phyloP scores from a whole-genome alignment of 2,113 vertebrate genomes.

The Delphinapterus leucas region DNA sequence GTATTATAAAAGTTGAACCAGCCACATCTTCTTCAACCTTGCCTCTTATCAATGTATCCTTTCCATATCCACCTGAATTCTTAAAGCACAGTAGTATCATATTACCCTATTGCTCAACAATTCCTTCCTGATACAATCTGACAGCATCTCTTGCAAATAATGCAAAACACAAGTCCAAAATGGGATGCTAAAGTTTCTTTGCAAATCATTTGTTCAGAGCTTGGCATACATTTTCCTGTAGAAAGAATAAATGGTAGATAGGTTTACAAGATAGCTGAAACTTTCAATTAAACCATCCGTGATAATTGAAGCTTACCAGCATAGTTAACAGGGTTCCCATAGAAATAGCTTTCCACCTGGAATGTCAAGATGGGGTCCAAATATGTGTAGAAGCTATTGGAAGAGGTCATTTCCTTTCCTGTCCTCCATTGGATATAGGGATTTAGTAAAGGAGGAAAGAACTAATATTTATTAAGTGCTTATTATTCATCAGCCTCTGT shows the following conservation, averaged over 20 bases:
- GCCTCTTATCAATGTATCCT: neutral
- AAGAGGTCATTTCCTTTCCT: neutral
- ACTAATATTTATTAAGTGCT: neutral
- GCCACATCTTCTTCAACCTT: neutral
- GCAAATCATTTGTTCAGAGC: constrained; percentile 19
- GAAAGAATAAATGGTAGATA: neutral
- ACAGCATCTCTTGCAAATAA: constrained; percentile 10
- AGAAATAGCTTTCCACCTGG: neutral
- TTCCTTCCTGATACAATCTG: neutral
- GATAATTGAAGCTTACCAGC: neutral
- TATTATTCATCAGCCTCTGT: neutral
- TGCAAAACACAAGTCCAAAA: neutral
- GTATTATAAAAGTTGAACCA: neutral
- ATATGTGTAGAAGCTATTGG: neutral
- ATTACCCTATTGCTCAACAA: neutral
- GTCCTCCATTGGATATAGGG: neutral
- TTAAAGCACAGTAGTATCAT: neutral
- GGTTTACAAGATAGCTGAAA: constrained; percentile 3
- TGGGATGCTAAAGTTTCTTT: neutral
- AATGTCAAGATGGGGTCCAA: neutral
- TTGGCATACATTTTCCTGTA: neutral
- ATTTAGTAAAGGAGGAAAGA: constrained; percentile 25
- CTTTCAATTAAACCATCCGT: neutral
- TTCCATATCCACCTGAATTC: neutral
- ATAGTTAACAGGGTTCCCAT: neutral